Base-by-base conservation (phyloP, 2,888 invertebrate genomes). In the Antheraea assamensis region DNA sequence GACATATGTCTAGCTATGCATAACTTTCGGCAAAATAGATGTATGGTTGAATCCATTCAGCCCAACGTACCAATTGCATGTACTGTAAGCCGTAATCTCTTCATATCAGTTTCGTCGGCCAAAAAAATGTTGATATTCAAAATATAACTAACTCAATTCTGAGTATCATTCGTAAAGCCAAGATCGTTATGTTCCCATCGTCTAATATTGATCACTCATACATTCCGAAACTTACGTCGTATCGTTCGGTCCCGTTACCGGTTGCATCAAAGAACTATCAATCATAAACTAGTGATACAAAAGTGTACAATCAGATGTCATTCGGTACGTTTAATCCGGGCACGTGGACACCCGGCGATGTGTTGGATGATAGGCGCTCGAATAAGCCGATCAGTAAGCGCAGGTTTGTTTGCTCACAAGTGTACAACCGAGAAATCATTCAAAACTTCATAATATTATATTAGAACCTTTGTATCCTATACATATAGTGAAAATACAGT, bases 321-420 rank as follows among this genome's bases (percentile, higher is more conserved):
- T 82, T 79, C 76, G 78, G 84, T 83, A 82, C 80, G 78, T 87
- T 86, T 89, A 89, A 90, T 88, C 86, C 85, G 79, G 80, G 89
- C 92, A 90, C 91, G 92, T 91, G 91, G 90, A 86, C 85, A 82
- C 80, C 61, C 27, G 61, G 61, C 61, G 61, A 64, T 64, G 30
- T 64, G 82, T 77, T 82, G 86, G 78, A 80, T 83, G 88, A 85
- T 85, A 87, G 82, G 76, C 80, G 76, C 81, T 77, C 85, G 85
- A 86, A 80, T 92, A 91, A 92, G 90, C 92, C 88, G 92, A 92
- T 92, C 90, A 88, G 77, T 79, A 82, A 76, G 81, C 75, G 85
- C 88, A 84, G 81, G 87, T 86, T 85, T 83, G 83, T 87, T 82
- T 85, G 85, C 78, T 80, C 80, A 76, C 80, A 79, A 83, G 85